phyloP scores from a whole-genome alignment of 2,113 vertebrate species.

The Elephantulus edwardii region DNA sequence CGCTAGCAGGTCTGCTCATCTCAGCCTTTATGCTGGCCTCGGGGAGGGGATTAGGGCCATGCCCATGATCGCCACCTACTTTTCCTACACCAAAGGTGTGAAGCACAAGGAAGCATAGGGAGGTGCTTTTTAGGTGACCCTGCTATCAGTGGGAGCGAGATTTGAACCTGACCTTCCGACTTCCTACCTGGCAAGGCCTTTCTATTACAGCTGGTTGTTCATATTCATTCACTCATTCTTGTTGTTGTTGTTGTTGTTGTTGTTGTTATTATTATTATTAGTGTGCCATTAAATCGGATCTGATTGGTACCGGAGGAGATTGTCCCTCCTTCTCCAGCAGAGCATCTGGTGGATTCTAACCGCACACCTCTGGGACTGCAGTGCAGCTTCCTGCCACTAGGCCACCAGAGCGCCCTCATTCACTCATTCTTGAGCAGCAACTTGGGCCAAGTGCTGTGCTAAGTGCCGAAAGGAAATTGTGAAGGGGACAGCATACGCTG shows the following conservation, averaged over 20 bases:
- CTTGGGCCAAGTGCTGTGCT: fast-evolving
- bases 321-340: no score
- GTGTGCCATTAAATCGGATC: no score
- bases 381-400: no score
- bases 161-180: neutral
- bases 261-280: no score
- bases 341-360: no score
- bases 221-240: neutral
- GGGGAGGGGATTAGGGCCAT: fast-evolving
- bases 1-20: neutral
- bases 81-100: neutral
- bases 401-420: no score
- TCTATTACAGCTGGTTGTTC: neutral
- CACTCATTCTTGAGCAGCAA: neutral
- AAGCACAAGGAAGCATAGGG: neutral
- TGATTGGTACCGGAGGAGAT: no score
- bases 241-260: no score
- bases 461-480: neutral
- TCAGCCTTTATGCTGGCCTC: neutral
- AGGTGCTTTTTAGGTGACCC: neutral
- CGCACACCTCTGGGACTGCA: no score
- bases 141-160: neutral
- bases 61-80: neutral
- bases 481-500: fast-evolving
- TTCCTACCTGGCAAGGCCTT: neutral